A percentile compares a stretch with the other conserved stretches of the same genome.
Evolutionary conservation across 2,797 vertebrate species (phyloP).

Genomic region (Saxicola maurus): DNA sequence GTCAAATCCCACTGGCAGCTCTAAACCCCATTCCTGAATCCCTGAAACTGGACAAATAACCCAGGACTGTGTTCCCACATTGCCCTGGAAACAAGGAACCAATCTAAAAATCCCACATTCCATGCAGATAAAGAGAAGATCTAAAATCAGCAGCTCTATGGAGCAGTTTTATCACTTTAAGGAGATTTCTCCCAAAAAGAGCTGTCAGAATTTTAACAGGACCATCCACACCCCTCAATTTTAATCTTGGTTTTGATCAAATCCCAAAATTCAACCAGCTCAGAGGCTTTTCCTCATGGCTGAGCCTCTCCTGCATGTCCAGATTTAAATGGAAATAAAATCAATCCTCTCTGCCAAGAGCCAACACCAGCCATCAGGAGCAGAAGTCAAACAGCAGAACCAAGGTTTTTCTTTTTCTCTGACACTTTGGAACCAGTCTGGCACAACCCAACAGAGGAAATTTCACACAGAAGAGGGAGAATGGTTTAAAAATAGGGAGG

Average conservation of each 20-base stretch:
- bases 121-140: neutral
- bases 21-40: neutral
- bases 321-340: neutral
- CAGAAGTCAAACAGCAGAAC: neutral
- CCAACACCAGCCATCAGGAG: neutral
- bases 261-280: neutral
- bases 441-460: neutral
- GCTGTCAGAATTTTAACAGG: neutral
- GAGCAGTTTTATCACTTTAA: neutral
- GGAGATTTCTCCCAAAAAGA: neutral
- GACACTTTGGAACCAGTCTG: neutral
- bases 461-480: rapidly evolving
- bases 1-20: neutral
- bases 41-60: neutral
- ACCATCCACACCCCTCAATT: neutral
- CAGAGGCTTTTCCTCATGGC: neutral
- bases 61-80: rapidly evolving
- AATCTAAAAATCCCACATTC: neutral
- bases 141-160: neutral
- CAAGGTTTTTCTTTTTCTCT: neutral
- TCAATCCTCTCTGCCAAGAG: neutral
- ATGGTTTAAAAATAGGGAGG: neutral
- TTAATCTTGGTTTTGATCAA: neutral
- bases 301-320: neutral
- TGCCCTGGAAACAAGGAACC: neutral